A percentile compares a stretch with the other conserved stretches of the same genome.
phyloP scores from a whole-genome alignment of 2,113 vertebrate species.

The Climacteris rufus region DNA sequence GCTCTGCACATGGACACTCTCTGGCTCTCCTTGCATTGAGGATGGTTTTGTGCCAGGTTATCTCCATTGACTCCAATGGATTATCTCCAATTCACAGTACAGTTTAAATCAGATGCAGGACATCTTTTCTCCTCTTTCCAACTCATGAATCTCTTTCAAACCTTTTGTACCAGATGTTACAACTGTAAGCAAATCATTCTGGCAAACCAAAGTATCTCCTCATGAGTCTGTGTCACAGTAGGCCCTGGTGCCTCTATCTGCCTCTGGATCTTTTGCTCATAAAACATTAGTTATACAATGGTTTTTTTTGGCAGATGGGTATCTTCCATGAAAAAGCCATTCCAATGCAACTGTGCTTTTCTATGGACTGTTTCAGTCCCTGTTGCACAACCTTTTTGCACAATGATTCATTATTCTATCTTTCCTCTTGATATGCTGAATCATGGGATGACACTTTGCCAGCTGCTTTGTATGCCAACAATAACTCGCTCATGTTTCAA shows the following conservation, averaged over 20 bases:
- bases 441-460: constrained; percentile 35
- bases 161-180: constrained; percentile 31
- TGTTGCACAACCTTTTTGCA: background rate
- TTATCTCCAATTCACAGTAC: constrained; percentile 1
- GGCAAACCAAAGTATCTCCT: constrained; percentile 13
- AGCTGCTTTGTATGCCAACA: constrained; percentile 26
- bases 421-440: constrained; percentile 37
- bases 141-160: constrained; percentile 18
- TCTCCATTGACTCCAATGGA: background rate
- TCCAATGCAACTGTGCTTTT: constrained; percentile 11
- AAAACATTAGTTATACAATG: constrained; percentile 23
- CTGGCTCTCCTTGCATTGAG: background rate
- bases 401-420: constrained; percentile 49
- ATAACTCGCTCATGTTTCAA: constrained; percentile 7
- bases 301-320: constrained; percentile 10
- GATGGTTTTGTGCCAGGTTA: constrained; percentile 21
- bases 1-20: background rate
- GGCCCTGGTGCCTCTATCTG: background rate
- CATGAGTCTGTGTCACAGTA: constrained; percentile 37
- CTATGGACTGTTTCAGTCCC: background rate
- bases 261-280: constrained; percentile 37
- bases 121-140: constrained; percentile 17
- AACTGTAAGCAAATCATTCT: constrained; percentile 38
- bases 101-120: constrained; percentile 16
- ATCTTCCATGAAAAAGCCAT: constrained; percentile 10